These are phyloP conservation scores for Trinectes maculatus DNA, from an alignment of 2,113 vertebrate species.

Conservation along the genomic window DNA sequence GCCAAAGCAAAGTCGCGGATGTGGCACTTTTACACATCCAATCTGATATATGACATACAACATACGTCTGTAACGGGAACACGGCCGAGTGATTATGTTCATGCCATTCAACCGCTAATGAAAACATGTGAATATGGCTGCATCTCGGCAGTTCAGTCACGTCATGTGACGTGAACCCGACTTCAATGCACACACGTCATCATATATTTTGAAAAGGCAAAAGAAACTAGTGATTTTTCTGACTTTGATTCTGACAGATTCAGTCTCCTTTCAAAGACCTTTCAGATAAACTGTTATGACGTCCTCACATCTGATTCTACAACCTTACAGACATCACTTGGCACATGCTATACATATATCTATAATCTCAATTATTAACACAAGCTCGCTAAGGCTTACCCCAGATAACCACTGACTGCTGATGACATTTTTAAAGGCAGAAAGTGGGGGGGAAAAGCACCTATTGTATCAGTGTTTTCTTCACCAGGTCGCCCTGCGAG, in stretches of 20 bases:
- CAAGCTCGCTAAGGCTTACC: slow-evolving; percentile 10
- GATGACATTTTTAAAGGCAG: slow-evolving; percentile 49
- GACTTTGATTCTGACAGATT: slow-evolving; percentile 43
- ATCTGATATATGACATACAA: slow-evolving; percentile 18
- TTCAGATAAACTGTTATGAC: slow-evolving; percentile 33
- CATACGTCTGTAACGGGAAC: slow-evolving; percentile 14
- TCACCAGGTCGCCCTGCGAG: slow-evolving; percentile 57
- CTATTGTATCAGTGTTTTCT: slow-evolving; percentile 48
- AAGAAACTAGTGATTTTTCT: slow-evolving; percentile 55
- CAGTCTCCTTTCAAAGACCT: slow-evolving; percentile 28
- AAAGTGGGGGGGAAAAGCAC: background rate
- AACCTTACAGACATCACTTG: slow-evolving; percentile 11
- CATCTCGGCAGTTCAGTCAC: slow-evolving; percentile 36
- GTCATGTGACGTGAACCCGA: slow-evolving; percentile 59
- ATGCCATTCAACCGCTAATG: slow-evolving; percentile 43
- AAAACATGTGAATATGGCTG: slow-evolving; percentile 56
- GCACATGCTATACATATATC: slow-evolving; percentile 8
- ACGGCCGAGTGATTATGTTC: slow-evolving; percentile 40
- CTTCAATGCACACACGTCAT: slow-evolving; percentile 51
- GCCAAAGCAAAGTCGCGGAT: background rate
- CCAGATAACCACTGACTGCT: slow-evolving; percentile 38
- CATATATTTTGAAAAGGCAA: too few relatives aligned
- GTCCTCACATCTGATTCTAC: slow-evolving; percentile 26
- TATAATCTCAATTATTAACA: slow-evolving; percentile 58
- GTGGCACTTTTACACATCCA: background rate